Base-by-base conservation (phyloP, 1,140 invertebrate species). In the Brachionus manjavacas region DNA sequence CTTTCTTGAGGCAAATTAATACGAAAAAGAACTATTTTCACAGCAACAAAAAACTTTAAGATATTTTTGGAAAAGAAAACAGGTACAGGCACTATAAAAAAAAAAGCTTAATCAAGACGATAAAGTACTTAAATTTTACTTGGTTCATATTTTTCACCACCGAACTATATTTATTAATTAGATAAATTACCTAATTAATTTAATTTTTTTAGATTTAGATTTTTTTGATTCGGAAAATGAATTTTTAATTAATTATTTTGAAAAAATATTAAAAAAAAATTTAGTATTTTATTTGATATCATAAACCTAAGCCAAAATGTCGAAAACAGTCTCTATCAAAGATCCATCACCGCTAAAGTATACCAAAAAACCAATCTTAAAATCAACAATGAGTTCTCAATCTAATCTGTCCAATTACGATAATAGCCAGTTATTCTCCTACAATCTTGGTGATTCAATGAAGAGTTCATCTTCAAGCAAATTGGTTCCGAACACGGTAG, bases 361-460 rank as follows among this genome's bases (percentile, higher is more conserved):
- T 76, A 23, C 52, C 11, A 76, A 76, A 76, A 76, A 76, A n/a
- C 72, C 72, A 49, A 9, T 46, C 9, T 23, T 76, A n/a, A 76
- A 76, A 76, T 46, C 72, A 1, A 76, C 72, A 28, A 76, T 76
- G 41, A 46, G 41, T 35, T 76, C 70, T n/a, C n/a, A 41, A 43
- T 43, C 70, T 2, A 76, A 8, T 23, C 11, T 14, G 4, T 46
- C 25, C 72, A 49, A 25, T 20, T 20, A 76, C 68, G 31, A 41
- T 41, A 39, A 41, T 16, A 16, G 31, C 28, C 31, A 41, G 16
- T 9, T 72, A 2, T 39, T 72, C n/a, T 72, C 39, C 39, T 41
- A 39, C 3, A 72, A 72, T 72, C 16, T 72, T 9, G 35, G 31
- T 72, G 68, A 72, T 16, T 9, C 16, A 28, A 4, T 46, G 31